These are phyloP conservation scores for Acanthoscelides obtectus DNA, from an alignment of 2,888 invertebrate species.

Conservation along the genomic window DNA sequence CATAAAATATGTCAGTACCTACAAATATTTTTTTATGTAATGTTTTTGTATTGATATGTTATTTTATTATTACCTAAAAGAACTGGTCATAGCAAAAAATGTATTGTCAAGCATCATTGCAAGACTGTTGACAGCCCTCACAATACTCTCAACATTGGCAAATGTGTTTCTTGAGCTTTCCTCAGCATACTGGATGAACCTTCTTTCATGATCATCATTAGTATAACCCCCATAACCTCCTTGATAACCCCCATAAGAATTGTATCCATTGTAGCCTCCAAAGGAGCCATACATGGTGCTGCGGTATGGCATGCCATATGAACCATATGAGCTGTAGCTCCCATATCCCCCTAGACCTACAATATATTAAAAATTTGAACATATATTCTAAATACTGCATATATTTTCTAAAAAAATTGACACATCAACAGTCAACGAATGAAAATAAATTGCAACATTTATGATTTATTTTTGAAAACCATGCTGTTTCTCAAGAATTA, in stretches of 20 bases:
- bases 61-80: slow-evolving; percentile 49
- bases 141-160: slow-evolving; percentile 85
- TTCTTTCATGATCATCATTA: slow-evolving; percentile 57
- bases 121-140: slow-evolving; percentile 83
- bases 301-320: slow-evolving; percentile 34
- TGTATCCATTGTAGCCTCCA: slow-evolving; percentile 44
- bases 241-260: slow-evolving; percentile 35
- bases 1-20: no score
- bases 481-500: no score
- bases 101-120: slow-evolving; percentile 97
- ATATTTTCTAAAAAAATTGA: no score
- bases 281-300: slow-evolving; percentile 32
- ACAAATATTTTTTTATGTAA: no score
- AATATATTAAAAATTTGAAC: background rate
- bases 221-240: slow-evolving; percentile 33
- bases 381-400: no score
- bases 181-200: slow-evolving; percentile 85
- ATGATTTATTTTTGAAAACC: no score
- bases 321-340: slow-evolving; percentile 26
- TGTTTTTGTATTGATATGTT: background rate
- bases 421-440: no score
- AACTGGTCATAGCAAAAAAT: slow-evolving; percentile 91
- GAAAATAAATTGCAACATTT: no score
- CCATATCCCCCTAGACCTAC: slow-evolving; percentile 4
- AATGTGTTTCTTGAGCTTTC: slow-evolving; percentile 90